Evolutionary conservation across 2,797 vertebrate species (phyloP).

Genomic region (Enteromius viviparus): DNA sequence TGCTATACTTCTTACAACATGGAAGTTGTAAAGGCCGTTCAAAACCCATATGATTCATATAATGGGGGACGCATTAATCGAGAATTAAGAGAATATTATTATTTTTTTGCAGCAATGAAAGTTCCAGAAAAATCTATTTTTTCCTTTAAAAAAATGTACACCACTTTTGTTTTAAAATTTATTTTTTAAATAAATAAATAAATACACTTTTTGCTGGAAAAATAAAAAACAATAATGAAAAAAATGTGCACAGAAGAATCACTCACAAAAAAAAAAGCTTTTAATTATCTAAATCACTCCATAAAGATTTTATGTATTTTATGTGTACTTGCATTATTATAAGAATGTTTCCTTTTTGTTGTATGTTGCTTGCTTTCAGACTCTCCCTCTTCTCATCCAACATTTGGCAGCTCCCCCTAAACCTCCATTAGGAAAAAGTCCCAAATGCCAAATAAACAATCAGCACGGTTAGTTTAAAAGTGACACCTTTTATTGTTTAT

Average conservation of each 20-base stretch:
- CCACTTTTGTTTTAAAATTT: too few relatives aligned
- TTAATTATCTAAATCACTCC: neutral
- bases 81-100: too few relatives aligned
- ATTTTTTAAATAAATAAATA: too few relatives aligned
- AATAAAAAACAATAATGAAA: too few relatives aligned
- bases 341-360: neutral
- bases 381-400: conserved; percentile 3
- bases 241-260: neutral
- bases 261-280: neutral
- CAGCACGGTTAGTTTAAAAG: conserved; percentile 54
- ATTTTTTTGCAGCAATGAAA: too few relatives aligned
- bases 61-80: neutral
- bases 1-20: neutral
- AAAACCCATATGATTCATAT: neutral
- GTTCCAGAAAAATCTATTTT: too few relatives aligned
- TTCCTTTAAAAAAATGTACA: too few relatives aligned
- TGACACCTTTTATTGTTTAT: conserved; percentile 53
- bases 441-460: conserved; percentile 55
- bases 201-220: too few relatives aligned
- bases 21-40: neutral
- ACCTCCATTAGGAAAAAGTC: conserved; percentile 57
- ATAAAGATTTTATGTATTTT: too few relatives aligned
- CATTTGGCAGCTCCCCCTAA: conserved; percentile 41
- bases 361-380: conserved; percentile 8
- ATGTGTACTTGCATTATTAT: neutral